A percentile compares a stretch with the other conserved stretches of the same genome.
These are phyloP conservation scores for Neosalanx taihuensis DNA, from an alignment of 2,797 vertebrate genomes.

Conservation along the genomic window DNA sequence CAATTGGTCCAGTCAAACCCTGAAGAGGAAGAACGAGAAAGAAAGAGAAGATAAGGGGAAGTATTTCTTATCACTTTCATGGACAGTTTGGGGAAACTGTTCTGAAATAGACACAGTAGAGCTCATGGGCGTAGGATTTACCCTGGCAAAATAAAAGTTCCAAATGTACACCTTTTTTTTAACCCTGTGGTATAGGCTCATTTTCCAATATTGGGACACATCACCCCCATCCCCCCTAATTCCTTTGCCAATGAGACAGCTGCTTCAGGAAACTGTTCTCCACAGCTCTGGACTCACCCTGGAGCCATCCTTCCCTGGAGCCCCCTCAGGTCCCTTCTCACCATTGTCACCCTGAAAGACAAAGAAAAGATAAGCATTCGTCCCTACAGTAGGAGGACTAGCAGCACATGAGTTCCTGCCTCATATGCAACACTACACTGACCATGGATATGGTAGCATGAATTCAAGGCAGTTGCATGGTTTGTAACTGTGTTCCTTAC, in stretches of 20 bases:
- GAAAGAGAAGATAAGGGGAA: constrained; percentile 9
- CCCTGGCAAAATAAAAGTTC: no score
- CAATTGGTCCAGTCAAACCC: constrained; percentile 96
- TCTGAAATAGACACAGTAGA: no score
- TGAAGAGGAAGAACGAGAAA: constrained; percentile 42
- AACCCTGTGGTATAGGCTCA: no score
- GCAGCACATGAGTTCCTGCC: background rate
- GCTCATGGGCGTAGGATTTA: no score
- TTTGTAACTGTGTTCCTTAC: constrained; percentile 68
- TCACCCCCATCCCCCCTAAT: no score
- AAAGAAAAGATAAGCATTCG: constrained; percentile 23
- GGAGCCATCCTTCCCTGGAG: constrained; percentile 90
- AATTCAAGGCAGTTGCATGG: background rate
- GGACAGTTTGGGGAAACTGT: background rate
- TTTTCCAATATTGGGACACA: no score
- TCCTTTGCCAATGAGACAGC: background rate
- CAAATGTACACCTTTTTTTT: no score
- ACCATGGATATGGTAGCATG: background rate
- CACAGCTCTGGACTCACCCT: constrained; percentile 77
- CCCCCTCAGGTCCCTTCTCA: constrained; percentile 92
- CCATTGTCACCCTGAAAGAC: constrained; percentile 85
- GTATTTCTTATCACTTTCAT: background rate
- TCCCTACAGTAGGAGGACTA: background rate
- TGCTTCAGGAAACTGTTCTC: background rate
- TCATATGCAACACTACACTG: background rate